Conservation (phyloP, 2,888 invertebrate genomes). For the Ceramica pisi region DNA sequence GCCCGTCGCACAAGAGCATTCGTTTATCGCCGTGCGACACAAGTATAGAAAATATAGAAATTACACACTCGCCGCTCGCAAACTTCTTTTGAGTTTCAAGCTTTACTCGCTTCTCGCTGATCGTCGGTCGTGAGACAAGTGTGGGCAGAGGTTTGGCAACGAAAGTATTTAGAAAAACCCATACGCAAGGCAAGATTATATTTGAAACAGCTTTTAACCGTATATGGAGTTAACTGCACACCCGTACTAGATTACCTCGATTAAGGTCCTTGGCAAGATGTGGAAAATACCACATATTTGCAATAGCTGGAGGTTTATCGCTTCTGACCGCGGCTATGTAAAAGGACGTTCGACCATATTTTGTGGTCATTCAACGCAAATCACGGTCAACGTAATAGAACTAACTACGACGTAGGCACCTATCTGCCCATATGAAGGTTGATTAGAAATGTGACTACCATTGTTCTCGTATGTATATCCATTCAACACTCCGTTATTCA, state of each 20-base stretch:
- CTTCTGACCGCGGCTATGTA: slow-evolving; percentile 18
- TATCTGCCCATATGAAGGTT: neutral
- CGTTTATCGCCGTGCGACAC: too few species aligned
- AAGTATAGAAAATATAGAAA: too few species aligned
- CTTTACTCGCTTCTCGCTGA: too few species aligned
- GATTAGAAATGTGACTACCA: neutral
- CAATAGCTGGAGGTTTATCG: neutral
- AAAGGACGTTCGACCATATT: slow-evolving; percentile 29
- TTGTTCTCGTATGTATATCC: too few species aligned
- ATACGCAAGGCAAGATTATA: slow-evolving; percentile 11
- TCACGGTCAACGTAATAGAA: neutral
- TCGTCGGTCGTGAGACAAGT: too few species aligned
- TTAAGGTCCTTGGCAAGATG: slow-evolving; percentile 5
- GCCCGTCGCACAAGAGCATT: too few species aligned
- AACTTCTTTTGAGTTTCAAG: too few species aligned
- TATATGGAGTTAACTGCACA: slow-evolving; percentile 8
- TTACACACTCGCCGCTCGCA: too few species aligned
- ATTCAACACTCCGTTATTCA: too few species aligned
- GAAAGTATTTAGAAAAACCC: slow-evolving; percentile 16
- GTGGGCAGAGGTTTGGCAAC: slow-evolving; percentile 1
- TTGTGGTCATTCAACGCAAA: neutral
- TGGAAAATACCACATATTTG: slow-evolving; percentile 5
- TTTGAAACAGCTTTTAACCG: neutral
- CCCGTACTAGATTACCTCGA: slow-evolving; percentile 29
- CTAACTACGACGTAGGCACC: too few species aligned